A percentile compares a stretch with the other conserved stretches of the same genome.
Conservation (phyloP, 1,140 invertebrate genomes). For the Pollicipes pollicipes region DNA sequence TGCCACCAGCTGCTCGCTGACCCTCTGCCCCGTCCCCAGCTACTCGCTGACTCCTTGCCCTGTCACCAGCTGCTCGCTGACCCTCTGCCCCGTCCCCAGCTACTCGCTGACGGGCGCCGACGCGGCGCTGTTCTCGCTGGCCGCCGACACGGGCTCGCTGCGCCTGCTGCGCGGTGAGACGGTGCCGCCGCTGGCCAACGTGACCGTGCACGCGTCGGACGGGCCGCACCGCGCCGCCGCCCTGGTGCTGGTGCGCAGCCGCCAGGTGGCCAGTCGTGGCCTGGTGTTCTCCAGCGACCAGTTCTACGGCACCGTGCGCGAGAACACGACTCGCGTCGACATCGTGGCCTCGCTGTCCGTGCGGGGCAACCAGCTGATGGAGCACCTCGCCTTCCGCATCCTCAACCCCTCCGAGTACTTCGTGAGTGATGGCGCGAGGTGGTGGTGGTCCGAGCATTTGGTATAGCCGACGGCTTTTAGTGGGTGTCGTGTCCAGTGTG, state of each 20-base stretch:
- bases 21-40: no score
- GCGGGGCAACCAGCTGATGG: conserved; percentile 62
- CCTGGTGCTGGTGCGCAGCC: conserved; percentile 36
- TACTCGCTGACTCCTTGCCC: no score
- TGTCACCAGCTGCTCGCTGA: no score
- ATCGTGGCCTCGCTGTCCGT: conserved; percentile 70
- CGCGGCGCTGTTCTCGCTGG: conserved; percentile 21
- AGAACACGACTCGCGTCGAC: conserved; percentile 64
- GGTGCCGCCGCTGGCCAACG: no score
- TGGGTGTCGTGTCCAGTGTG: no score
- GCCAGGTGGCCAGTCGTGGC: conserved; percentile 51
- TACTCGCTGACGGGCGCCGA: conserved; percentile 4
- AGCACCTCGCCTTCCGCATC: conserved; percentile 70
- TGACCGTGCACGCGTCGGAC: conserved; percentile 34
- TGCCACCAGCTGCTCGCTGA: no score
- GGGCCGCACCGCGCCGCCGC: conserved; percentile 33
- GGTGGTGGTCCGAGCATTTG: no score
- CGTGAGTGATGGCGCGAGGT: no score
- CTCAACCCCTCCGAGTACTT: conserved; percentile 45
- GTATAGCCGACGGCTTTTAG: no score
- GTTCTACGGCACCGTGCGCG: conserved; percentile 58
- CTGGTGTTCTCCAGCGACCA: conserved; percentile 60
- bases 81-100: no score
- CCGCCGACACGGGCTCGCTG: no score
- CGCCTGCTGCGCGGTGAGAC: no score